Percentiles rank a stretch among this genome's conserved stretches.
Evolutionary conservation across 2,113 vertebrate species (phyloP).

Genomic region (Toxostoma redivivum): DNA sequence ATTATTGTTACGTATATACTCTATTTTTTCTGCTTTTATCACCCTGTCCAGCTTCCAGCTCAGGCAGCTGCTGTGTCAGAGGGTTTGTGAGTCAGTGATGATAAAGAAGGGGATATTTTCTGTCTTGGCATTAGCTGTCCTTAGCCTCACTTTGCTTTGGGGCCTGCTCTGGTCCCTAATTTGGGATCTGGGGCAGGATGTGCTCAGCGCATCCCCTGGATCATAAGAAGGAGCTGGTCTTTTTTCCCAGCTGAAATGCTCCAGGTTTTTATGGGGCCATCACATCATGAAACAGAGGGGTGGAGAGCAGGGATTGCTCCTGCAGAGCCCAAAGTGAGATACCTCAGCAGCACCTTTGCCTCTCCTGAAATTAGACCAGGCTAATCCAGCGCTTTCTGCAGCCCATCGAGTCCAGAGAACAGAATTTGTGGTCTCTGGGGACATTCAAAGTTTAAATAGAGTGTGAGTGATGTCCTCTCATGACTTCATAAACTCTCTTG

Average conservation of each 20-base stretch:
- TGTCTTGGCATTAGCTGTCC: not conserved
- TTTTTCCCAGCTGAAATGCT: not conserved
- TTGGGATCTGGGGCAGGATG: not conserved
- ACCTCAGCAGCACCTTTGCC: not conserved
- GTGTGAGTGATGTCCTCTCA: not conserved
- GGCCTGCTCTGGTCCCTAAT: not conserved
- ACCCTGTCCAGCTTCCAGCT: not conserved
- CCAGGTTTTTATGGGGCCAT: not conserved
- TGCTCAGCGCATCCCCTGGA: not conserved
- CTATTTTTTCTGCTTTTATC: not conserved
- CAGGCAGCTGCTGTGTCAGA: not conserved
- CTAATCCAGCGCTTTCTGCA: not conserved
- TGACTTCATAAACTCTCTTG: not conserved
- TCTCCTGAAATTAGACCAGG: not conserved
- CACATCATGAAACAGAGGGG: not conserved
- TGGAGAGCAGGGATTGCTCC: not conserved
- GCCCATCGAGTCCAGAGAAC: fast-evolving
- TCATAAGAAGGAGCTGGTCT: not conserved
- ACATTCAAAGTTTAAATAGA: not conserved
- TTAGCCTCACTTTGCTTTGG: not conserved
- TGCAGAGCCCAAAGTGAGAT: not conserved
- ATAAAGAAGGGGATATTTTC: not conserved
- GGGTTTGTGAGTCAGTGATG: not conserved
- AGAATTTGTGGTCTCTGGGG: not conserved
- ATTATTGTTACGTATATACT: not conserved